phyloP scores from a whole-genome alignment of 2,888 invertebrate species.

The Rhingia campestris region DNA sequence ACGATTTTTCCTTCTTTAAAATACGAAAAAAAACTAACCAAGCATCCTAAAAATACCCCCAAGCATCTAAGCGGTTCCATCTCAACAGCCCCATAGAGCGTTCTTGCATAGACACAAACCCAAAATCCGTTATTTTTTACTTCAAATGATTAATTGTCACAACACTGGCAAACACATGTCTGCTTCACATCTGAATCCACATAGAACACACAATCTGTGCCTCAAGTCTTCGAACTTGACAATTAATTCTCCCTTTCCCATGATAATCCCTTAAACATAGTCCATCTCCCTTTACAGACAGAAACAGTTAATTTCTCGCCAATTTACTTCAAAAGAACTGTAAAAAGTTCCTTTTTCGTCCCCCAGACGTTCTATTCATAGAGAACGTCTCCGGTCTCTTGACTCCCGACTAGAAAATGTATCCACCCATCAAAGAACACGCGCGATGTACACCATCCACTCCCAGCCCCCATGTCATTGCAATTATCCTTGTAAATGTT shows the following conservation, averaged over 20 bases:
- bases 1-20: too few species aligned
- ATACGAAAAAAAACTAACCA: too few species aligned
- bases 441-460: background rate
- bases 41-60: too few species aligned
- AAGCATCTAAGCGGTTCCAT: too few species aligned
- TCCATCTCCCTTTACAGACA: conserved; percentile 25
- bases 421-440: background rate
- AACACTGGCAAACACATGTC: conserved; percentile 11
- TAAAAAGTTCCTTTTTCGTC: background rate
- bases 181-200: background rate
- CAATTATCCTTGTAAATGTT: conserved; percentile 43
- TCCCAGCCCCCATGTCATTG: background rate
- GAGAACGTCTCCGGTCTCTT: background rate
- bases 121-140: too few species aligned
- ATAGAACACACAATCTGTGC: background rate
- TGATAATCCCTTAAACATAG: conserved; percentile 35
- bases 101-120: too few species aligned
- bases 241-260: conserved; percentile 44
- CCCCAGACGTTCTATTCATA: conserved; percentile 20
- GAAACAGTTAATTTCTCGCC: conserved; percentile 52
- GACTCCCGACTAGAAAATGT: background rate
- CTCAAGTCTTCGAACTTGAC: background rate
- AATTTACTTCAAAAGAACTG: conserved; percentile 60
- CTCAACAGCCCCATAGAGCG: too few species aligned
- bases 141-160: conserved; percentile 9